phyloP scores from a whole-genome alignment of 2,888 invertebrate genomes.

The Apotomis capreana region DNA sequence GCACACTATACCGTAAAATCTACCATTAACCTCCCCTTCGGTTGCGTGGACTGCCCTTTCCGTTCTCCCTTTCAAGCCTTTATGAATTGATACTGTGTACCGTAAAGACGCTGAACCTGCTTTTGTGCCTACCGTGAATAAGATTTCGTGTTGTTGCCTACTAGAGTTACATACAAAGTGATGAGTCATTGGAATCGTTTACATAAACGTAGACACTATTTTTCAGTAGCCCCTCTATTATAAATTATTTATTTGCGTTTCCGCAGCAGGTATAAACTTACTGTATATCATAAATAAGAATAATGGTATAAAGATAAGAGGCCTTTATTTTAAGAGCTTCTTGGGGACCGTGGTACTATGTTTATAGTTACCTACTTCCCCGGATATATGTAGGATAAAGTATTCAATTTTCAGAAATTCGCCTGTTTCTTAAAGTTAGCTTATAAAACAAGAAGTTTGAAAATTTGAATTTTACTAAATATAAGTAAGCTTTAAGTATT shows the following conservation, averaged over 20 bases:
- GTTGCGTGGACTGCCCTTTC: constrained; percentile 51
- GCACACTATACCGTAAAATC: constrained; percentile 49
- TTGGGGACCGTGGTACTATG: background rate
- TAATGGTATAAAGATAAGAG: background rate
- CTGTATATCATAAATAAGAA: constrained; percentile 7
- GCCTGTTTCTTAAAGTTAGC: too few relatives aligned
- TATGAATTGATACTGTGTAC: constrained; percentile 53
- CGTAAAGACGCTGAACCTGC: constrained; percentile 45
- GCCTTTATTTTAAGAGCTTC: constrained; percentile 1
- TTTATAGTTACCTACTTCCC: background rate
- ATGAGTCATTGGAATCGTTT: constrained; percentile 33
- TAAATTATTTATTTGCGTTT: constrained; percentile 25
- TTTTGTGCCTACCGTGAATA: constrained; percentile 18
- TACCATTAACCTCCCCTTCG: constrained; percentile 47
- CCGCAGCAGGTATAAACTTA: background rate
- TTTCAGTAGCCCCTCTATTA: constrained; percentile 34
- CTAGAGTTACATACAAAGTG: constrained; percentile 20
- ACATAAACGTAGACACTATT: constrained; percentile 29
- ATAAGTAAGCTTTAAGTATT: too few relatives aligned
- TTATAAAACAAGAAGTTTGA: too few relatives aligned
- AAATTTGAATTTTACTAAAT: too few relatives aligned
- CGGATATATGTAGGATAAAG: too few relatives aligned
- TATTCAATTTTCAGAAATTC: too few relatives aligned
- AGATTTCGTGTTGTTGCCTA: constrained; percentile 16
- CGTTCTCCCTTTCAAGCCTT: constrained; percentile 45